A percentile compares a stretch with the other conserved stretches of the same genome.
These are phyloP conservation scores for Scylla paramamosain DNA, from an alignment of 1,140 invertebrate species.

Conservation along the genomic window DNA sequence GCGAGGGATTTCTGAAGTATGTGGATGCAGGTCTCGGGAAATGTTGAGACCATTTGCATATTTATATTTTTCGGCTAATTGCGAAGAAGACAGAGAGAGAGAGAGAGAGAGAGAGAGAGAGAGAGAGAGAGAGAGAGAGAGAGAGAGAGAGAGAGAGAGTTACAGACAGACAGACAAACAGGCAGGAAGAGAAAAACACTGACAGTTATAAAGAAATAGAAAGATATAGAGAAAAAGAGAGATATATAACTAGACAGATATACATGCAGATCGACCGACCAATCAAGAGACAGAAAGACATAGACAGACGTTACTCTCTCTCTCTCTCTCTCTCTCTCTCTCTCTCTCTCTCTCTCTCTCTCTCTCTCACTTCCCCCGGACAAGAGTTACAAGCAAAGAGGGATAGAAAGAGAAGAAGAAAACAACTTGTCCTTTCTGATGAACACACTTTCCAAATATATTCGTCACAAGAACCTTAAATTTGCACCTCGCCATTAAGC, in stretches of 20 bases:
- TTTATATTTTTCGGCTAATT: conserved; percentile 24
- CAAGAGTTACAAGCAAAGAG: too few relatives aligned
- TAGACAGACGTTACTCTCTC: neutral
- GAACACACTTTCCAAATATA: neutral
- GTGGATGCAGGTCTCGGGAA: neutral
- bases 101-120: neutral
- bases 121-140: neutral
- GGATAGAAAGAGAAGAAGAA: neutral
- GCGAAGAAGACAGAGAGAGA: neutral
- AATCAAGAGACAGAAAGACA: neutral
- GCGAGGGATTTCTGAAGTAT: conserved; percentile 27
- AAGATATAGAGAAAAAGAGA: neutral
- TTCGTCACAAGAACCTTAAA: neutral
- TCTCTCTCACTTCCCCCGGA: too few relatives aligned
- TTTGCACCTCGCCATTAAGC: neutral
- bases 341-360: too few relatives aligned
- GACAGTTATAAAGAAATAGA: neutral
- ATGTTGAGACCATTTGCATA: conserved; percentile 5
- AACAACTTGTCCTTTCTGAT: neutral
- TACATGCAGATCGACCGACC: too few relatives aligned
- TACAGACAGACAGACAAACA: neutral
- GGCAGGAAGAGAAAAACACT: neutral
- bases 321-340: too few relatives aligned
- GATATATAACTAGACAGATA: neutral
- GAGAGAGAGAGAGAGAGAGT: neutral